Evolutionary conservation across 2,797 vertebrate genomes (phyloP).

Genomic region (Denticeps clupeoides): DNA sequence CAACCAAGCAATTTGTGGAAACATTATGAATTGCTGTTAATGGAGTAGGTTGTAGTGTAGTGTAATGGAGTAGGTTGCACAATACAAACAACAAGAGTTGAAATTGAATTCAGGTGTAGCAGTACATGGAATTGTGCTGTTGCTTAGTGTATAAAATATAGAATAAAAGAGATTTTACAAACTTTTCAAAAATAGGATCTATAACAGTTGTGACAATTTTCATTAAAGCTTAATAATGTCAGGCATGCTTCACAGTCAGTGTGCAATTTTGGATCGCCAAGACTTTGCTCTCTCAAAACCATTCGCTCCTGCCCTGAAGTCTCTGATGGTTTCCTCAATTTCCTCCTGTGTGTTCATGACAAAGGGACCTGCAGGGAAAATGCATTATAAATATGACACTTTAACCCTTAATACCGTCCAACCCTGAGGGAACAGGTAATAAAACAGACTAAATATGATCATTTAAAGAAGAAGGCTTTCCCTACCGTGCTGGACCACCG

Average conservation of each 20-base stretch:
- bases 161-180: too few relatives aligned
- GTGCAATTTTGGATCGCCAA: constrained; percentile 66
- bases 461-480: background rate
- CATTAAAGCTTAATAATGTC: background rate
- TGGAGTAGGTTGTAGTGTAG: constrained; percentile 1
- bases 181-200: background rate
- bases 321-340: constrained; percentile 56
- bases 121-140: too few relatives aligned
- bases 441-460: background rate
- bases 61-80: too few relatives aligned
- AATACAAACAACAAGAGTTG: too few relatives aligned
- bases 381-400: background rate
- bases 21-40: too few relatives aligned
- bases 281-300: constrained; percentile 61
- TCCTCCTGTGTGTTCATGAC: constrained; percentile 70
- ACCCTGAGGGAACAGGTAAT: background rate
- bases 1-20: too few relatives aligned
- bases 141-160: too few relatives aligned
- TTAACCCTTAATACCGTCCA: background rate
- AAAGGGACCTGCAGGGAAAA: constrained; percentile 52
- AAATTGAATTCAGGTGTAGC: too few relatives aligned
- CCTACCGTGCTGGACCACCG: constrained; percentile 53
- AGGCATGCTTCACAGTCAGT: constrained; percentile 35
- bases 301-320: constrained; percentile 54
- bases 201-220: background rate